phyloP scores from a whole-genome alignment of 2,797 vertebrate species.

The Benthosema pterotum region DNA sequence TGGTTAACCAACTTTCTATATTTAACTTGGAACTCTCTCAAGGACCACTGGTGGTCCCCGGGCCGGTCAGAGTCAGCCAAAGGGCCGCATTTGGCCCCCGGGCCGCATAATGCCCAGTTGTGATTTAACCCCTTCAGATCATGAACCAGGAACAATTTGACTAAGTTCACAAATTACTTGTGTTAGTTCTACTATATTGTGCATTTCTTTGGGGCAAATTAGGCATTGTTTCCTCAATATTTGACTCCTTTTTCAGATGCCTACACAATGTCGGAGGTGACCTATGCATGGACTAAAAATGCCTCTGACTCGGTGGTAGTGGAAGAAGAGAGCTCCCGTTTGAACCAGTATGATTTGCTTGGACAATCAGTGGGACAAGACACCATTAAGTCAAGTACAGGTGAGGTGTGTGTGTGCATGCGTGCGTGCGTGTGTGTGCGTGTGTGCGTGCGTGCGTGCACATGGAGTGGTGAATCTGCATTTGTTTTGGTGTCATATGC shows the following conservation, averaged over 20 bases:
- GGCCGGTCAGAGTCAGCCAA: no score
- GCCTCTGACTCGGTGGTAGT: slow-evolving; percentile 96
- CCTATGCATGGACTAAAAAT: slow-evolving; percentile 94
- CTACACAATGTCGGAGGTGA: slow-evolving; percentile 96
- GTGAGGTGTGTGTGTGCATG: slow-evolving; percentile 71
- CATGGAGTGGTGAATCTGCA: no score
- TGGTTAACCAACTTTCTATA: no score
- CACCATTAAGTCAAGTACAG: slow-evolving; percentile 96
- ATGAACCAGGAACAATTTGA: slow-evolving; percentile 10
- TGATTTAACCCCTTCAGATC: no score
- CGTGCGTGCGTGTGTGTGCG: no score
- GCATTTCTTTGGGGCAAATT: neutral
- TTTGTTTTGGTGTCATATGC: no score
- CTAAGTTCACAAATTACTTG: slow-evolving; percentile 28
- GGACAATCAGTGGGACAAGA: slow-evolving; percentile 96
- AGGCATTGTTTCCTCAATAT: slow-evolving; percentile 24
- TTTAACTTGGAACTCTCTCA: no score
- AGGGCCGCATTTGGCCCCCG: no score
- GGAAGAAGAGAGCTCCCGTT: slow-evolving; percentile 92
- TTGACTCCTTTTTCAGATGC: slow-evolving; percentile 82
- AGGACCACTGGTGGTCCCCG: no score
- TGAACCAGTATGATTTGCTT: slow-evolving; percentile 97
- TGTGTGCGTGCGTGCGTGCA: no score
- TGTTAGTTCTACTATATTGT: neutral
- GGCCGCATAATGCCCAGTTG: no score